Percentiles rank a stretch among this genome's conserved stretches.
Evolutionary conservation across 1,140 invertebrate species (phyloP).

Genomic region (Diprion similis): DNA sequence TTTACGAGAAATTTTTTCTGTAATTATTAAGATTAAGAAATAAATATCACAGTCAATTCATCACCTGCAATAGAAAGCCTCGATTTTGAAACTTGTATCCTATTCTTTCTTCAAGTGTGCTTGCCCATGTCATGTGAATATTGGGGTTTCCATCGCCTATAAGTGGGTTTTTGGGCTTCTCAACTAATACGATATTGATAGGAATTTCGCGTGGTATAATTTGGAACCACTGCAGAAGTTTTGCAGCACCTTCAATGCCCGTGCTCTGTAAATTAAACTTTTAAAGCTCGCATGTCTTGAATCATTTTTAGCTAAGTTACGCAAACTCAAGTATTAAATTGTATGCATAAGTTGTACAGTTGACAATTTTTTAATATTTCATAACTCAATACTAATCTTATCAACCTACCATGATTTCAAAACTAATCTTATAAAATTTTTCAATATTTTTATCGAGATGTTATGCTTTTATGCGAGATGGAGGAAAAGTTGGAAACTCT

Average conservation of each 20-base stretch:
- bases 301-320: neutral
- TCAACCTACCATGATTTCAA: slow-evolving; percentile 14
- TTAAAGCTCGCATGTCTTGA: neutral
- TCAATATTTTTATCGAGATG: too few species aligned
- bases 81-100: slow-evolving; percentile 73
- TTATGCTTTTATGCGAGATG: neutral
- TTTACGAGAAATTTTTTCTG: slow-evolving; percentile 14
- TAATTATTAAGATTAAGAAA: slow-evolving; percentile 19
- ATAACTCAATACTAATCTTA: neutral
- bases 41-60: slow-evolving; percentile 6
- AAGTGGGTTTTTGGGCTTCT: slow-evolving; percentile 39
- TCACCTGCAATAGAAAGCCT: slow-evolving; percentile 63
- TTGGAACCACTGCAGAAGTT: slow-evolving; percentile 77
- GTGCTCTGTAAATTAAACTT: slow-evolving; percentile 53
- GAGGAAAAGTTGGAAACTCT: slow-evolving; percentile 58
- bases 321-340: neutral
- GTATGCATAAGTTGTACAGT: too few species aligned
- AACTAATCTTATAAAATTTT: slow-evolving; percentile 6
- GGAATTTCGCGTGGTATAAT: slow-evolving; percentile 65
- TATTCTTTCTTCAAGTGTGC: slow-evolving; percentile 68
- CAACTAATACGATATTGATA: slow-evolving; percentile 48
- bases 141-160: slow-evolving; percentile 53
- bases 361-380: neutral
- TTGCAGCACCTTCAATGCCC: slow-evolving; percentile 66
- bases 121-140: slow-evolving; percentile 54